Conservation (phyloP, 23 tunicate species). For the Diplosoma virens region DNA sequence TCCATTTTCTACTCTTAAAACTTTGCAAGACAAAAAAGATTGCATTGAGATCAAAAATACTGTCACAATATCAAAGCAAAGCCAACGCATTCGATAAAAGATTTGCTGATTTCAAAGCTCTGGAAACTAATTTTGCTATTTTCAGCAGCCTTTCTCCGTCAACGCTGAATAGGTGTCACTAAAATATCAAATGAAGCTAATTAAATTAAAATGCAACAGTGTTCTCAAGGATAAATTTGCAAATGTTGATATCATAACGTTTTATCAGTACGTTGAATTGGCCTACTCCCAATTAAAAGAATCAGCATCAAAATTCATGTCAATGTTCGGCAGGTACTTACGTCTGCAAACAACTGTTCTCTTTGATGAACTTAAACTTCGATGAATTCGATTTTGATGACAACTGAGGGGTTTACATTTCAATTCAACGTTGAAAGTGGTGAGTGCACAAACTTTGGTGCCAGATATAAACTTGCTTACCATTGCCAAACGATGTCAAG, state of each 20-base stretch:
- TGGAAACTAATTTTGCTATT: too few species aligned
- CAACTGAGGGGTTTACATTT: background rate
- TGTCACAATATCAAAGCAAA: too few species aligned
- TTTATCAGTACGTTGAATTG: too few species aligned
- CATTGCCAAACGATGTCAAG: too few species aligned
- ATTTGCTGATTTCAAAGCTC: constrained; percentile 16
- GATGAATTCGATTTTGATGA: background rate
- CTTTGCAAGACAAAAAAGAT: constrained; percentile 14
- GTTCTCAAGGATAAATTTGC: too few species aligned
- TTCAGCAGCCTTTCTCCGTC: background rate
- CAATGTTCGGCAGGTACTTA: background rate
- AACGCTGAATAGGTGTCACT: background rate
- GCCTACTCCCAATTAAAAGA: background rate
- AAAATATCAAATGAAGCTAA: background rate
- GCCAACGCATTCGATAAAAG: background rate
- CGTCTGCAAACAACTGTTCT: background rate
- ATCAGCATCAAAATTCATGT: too few species aligned
- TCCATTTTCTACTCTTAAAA: background rate
- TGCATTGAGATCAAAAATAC: too few species aligned
- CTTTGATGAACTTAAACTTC: background rate
- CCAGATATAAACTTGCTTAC: too few species aligned
- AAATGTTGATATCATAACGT: too few species aligned
- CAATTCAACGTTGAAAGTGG: too few species aligned
- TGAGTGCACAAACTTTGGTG: too few species aligned
- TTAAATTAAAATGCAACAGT: too few species aligned